Base-by-base conservation (phyloP, 2,888 invertebrate genomes). In the Lapara coniferarum region DNA sequence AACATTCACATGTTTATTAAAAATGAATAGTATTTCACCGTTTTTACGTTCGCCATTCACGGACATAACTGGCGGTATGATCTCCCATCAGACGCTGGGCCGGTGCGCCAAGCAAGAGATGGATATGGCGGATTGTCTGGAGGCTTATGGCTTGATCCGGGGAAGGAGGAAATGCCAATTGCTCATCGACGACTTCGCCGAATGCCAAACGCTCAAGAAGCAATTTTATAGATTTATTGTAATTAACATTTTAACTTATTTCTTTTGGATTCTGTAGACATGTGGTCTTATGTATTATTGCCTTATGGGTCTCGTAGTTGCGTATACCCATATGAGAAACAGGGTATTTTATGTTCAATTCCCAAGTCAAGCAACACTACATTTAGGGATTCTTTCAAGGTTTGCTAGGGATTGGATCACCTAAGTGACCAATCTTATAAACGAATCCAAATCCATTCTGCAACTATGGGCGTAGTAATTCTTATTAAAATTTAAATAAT, bases 41-140 rank as follows among this genome's bases (percentile, higher is more conserved):
- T 94, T 92, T 70, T 78, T 96, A 0, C 95, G 95, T 67, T 94
- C 95, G 0, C 96, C 97, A 0, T 92, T 96, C 19, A 96, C 96
- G 0, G 97, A 97, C 85, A 78, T 96, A 55, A 96, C 96, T 4
- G 95, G 95, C 12, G 89, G 94, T 10, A 73, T 96, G 46, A 76
- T 95, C 13, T 96, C 95, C 70, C 95, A 95, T 75, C 97, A 97
- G 83, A 87, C 94, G 75, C 88, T 94, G 74, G 95, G 95, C 7
- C 82, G 88, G 13, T 97, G 97, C 81, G 95, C 94, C 0, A 87
- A 92, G 57, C 89, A 96, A 75, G 97, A 97, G 89, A 89, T 97
- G 91, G 93, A 94, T 56, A 90, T 95, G 81, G 95, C 96, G 88
- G 96, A 97, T 74, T 97, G 97, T 79, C 78, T 97, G 66, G 97